Evolutionary conservation across 2,797 vertebrate genomes (phyloP), one percentile per base, ranked within the genome.

Genomic region (Hapalemur alaotrensis): DNA sequence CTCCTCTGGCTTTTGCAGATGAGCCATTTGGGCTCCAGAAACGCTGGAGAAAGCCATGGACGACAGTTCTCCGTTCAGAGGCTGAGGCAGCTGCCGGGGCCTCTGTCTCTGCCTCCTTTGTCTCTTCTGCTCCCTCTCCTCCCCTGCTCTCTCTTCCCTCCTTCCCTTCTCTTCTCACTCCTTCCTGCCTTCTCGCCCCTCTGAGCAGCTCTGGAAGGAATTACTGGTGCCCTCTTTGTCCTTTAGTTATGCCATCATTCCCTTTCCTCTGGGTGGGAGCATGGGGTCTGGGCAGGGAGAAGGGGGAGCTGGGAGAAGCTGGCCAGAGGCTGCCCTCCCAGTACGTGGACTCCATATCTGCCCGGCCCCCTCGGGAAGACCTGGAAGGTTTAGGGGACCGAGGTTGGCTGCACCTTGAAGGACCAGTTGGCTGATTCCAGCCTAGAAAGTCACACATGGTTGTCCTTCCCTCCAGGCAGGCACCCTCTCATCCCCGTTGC

Each of bases 21-120:
- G 93, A 95, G 89, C 88, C 81, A 93, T 69, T 65, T 93, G 80
- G 72, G 54, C 11, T 95, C 88, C 35, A 48, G 67, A 79, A 81
- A 61, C 32, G 67, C 75, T 95, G 72, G 89, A 94, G 89, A 96
- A 85, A 96, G 69, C 70, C 23, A 41, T 86, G 43, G 52, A 85
- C 78, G 82, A 23, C 23, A 52, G 65, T 50, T 96, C 67, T 97
- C 72, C 57, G 70, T 96, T 73, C 73, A 41, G 32, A 15, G 72
- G 41, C 46, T 11, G 7, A 3, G 78, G 54, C 43, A 48, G 89
- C 91, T 89, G 54, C 96, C 97, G 84, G 57, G 93, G 82, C 28
- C 23, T n/a, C 9, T 13, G 9, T 30, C 14, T 52, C 14, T 54
- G 2, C 59, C 8, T 78, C 7, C 20, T 11, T 63, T 9, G 41